Base-by-base conservation (phyloP, 2,797 vertebrate genomes). In the Lates japonicus region DNA sequence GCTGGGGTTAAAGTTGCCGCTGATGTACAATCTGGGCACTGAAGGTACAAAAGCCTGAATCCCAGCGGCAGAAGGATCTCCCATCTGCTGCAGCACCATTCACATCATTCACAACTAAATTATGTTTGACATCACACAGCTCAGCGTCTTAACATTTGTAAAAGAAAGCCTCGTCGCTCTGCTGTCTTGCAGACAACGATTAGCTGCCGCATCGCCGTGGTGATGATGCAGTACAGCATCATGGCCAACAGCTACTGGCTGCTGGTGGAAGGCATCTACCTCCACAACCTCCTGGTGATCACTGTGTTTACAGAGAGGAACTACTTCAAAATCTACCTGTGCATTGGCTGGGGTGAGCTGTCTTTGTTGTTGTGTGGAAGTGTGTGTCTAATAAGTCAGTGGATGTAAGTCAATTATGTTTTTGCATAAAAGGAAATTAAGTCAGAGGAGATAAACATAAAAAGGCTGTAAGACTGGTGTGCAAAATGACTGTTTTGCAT, bases 211-310 rank as follows among this genome's bases (percentile, higher is more conserved):
- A 91, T 95, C 5, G 97, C 97, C 1, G 86, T 96, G 0, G 96
- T 98, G 78, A 95, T 98, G 94, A 99, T 98, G 97, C 98, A 99
- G 87, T 99, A 99, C 0, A 97, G 97, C 17, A 94, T 98, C 0
- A 95, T 99, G 92, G 97, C 98, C 85, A 99, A 98, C 95, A 98
- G 97, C 92, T 98, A 97, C 94, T 99, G 98, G 98, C 95, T 99
- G 85, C 95, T 99, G 94, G 97, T 98, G 91, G 98, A 99, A 81
- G 98, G 98, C 33, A 94, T 98, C 87, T 97, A 98, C 92, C 95
- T 99, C 82, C 96, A 97, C 87, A 96, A 97, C 90, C 96, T 99
- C 68, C 95, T 99, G 85, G 96, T 97, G 78, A 94, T 96, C 58
- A 94, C 97, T 0, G 93, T 97, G 63, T 96, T 97, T 87, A 97